A percentile compares a stretch with the other conserved stretches of the same genome.
These are phyloP conservation scores for Pterostichus niger DNA, from an alignment of 2,888 invertebrate genomes.

Conservation along the genomic window DNA sequence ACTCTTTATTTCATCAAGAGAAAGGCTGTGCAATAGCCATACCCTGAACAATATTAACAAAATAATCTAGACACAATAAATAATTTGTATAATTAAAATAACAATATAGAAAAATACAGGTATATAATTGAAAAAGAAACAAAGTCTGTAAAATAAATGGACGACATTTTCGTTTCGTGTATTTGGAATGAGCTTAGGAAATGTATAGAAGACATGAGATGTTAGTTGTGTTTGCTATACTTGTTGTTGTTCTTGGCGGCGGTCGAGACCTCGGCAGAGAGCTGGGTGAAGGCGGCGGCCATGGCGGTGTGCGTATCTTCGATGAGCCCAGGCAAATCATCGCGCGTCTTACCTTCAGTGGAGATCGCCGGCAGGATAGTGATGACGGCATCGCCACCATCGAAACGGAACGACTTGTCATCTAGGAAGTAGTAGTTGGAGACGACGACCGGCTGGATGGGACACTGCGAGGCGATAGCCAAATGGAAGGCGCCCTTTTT, in stretches of 20 bases:
- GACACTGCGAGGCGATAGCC: constrained; percentile 89
- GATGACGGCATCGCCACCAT: constrained; percentile 85
- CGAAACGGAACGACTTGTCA: constrained; percentile 81
- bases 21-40: constrained; percentile 33
- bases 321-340: constrained; percentile 83
- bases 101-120: constrained; percentile 64
- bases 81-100: constrained; percentile 63
- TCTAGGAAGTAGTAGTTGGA: constrained; percentile 90
- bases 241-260: constrained; percentile 58
- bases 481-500: constrained; percentile 98
- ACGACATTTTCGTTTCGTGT: constrained; percentile 28
- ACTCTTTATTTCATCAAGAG: constrained; percentile 16
- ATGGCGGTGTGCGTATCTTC: constrained; percentile 84
- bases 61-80: constrained; percentile 56
- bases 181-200: constrained; percentile 40
- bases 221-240: constrained; percentile 40
- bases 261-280: constrained; percentile 76
- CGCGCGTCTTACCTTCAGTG: constrained; percentile 82
- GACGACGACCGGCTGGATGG: constrained; percentile 93
- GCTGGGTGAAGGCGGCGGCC: constrained; percentile 82
- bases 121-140: constrained; percentile 20
- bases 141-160: constrained; percentile 25
- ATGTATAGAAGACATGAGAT: not conserved
- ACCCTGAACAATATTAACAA: constrained; percentile 29
- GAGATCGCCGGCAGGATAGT: constrained; percentile 87